Base-by-base conservation (phyloP, 2,888 invertebrate genomes). In the Hirtodrosophila trivittata region DNA sequence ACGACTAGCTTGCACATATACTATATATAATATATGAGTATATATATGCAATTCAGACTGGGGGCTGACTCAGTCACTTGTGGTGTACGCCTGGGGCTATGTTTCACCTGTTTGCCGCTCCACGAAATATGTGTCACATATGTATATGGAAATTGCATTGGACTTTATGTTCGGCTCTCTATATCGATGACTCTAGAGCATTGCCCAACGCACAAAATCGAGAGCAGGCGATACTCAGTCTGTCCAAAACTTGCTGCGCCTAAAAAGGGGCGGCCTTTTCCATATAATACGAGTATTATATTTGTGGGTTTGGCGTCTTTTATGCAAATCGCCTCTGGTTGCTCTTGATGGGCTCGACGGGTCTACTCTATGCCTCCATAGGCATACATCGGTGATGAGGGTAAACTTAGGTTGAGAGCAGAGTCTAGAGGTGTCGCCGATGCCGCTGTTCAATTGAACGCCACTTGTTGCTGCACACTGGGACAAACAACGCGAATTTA, bases 161-260 rank as follows among this genome's bases (percentile, higher is more conserved):
- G 43, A 30, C 42, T 63, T 13, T 42, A 42, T 25, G 49, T 50
- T 35, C 16, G 18, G 42, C 51, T 28, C 38, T 58, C 33, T 62
- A 5, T 21, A 72, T 63, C 50, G 57, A 59, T 45, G 56, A 56
- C 82, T 75, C 51, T 42, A 38, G 50, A 60, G 42, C 47, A 50
- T 86, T 83, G 80, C 80, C 58, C 65, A 80, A 86, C 73, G 86
- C 63, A 50, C 65, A 39, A 35, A 59, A 70, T 73, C 77, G 73
- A 55, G 77, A 58, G 59, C 76, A 46, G 30, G 32, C 62, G 7
- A 35, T 25, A 8, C 21, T 25, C 14, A 28, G 28, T 8, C 28
- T 55, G 51, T 42, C 46, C 37, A 39, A 68, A 35, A 65, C 51
- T 57, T 65, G 59, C 64, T 65, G 66, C 63, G 58, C 71, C 82